Conservation (phyloP, 2,888 invertebrate genomes). For the Hesperia comma region DNA sequence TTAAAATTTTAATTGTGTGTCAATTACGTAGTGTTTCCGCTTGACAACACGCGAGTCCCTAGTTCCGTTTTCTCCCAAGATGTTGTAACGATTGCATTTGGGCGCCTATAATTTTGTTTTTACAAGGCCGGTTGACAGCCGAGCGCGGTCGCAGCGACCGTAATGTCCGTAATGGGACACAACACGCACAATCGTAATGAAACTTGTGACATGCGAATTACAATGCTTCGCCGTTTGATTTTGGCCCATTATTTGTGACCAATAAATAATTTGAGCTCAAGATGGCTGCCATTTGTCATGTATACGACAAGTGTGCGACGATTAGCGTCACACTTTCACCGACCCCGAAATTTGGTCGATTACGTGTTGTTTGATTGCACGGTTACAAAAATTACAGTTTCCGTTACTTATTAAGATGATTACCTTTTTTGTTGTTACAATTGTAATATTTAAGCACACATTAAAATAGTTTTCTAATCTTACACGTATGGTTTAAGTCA, state of each 20-base stretch:
- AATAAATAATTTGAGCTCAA: conserved; percentile 56
- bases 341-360: conserved; percentile 64
- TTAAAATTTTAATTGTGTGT: conserved; percentile 37
- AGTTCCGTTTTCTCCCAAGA: conserved; percentile 43
- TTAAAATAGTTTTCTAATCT: no score
- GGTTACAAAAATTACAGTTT: conserved; percentile 27
- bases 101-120: conserved; percentile 44
- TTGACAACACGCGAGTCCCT: conserved; percentile 28
- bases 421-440: background rate
- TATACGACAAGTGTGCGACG: conserved; percentile 55
- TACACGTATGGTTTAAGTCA: no score
- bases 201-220: conserved; percentile 69
- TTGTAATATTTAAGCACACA: no score
- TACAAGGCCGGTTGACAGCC: conserved; percentile 45
- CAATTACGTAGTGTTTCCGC: conserved; percentile 34
- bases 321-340: conserved; percentile 80
- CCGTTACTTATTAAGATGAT: conserved; percentile 13
- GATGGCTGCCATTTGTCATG: conserved; percentile 76
- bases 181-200: conserved; percentile 55
- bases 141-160: no score
- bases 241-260: conserved; percentile 61
- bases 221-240: conserved; percentile 62
- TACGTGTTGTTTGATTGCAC: conserved; percentile 61
- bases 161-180: conserved; percentile 40
- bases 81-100: conserved; percentile 45